These are phyloP conservation scores for Synergus laeviventris DNA, from an alignment of 2,888 invertebrate genomes.

Conservation along the genomic window DNA sequence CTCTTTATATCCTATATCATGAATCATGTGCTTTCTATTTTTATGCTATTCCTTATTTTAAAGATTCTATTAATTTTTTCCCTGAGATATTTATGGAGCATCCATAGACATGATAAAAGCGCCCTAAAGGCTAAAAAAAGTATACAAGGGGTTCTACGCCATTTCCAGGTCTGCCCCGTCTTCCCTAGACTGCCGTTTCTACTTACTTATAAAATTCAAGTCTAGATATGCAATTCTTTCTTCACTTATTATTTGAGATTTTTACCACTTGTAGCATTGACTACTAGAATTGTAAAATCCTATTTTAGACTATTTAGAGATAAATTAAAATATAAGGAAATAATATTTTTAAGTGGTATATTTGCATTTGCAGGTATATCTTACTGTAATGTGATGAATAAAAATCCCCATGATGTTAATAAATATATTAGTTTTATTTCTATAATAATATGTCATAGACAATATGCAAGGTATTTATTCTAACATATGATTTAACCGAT, in stretches of 20 bases:
- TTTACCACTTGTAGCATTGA: background rate
- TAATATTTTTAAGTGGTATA: too few relatives aligned
- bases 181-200: background rate
- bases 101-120: too few relatives aligned
- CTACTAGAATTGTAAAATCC: background rate
- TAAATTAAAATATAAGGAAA: too few relatives aligned
- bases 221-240: background rate
- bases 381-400: background rate
- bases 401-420: slow-evolving; percentile 58
- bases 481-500: slow-evolving; percentile 59
- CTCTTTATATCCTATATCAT: background rate
- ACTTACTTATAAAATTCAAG: background rate
- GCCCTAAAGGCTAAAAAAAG: too few relatives aligned
- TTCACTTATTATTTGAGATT: background rate
- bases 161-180: too few relatives aligned
- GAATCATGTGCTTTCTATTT: too few relatives aligned
- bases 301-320: background rate
- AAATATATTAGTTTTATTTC: slow-evolving; percentile 73
- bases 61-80: too few relatives aligned
- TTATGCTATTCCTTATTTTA: too few relatives aligned
- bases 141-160: too few relatives aligned
- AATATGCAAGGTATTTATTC: slow-evolving; percentile 63
- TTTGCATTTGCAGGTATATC: background rate
- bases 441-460: slow-evolving; percentile 68
- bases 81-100: too few relatives aligned